Percentiles rank a stretch among this genome's conserved stretches.
These are phyloP conservation scores for Sitobion miscanthi DNA, from an alignment of 1,140 invertebrate species.

Conservation along the genomic window DNA sequence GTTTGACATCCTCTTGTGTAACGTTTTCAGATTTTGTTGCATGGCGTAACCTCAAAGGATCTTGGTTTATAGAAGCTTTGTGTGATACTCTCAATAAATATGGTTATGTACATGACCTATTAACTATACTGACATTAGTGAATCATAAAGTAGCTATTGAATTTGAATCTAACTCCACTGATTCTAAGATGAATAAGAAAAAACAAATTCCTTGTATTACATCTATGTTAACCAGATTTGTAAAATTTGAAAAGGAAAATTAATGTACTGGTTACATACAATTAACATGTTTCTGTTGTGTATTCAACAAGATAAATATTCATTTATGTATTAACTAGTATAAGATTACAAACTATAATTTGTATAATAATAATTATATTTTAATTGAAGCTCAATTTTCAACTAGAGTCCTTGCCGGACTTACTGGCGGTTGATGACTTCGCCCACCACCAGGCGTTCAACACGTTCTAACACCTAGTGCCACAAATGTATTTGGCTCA, in stretches of 20 bases:
- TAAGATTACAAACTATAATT: not conserved
- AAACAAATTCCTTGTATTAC: slow-evolving; percentile 96
- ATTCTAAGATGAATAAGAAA: slow-evolving; percentile 81
- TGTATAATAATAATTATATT: not conserved
- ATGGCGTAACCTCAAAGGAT: slow-evolving; percentile 90
- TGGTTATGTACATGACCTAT: slow-evolving; percentile 78
- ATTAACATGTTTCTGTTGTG: not conserved
- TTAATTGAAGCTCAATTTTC: not conserved
- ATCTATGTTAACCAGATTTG: slow-evolving; percentile 86
- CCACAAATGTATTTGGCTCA: too few species aligned
- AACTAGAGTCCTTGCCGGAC: too few species aligned
- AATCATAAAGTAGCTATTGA: slow-evolving; percentile 85
- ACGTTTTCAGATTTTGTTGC: slow-evolving; percentile 79
- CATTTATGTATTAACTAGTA: not conserved
- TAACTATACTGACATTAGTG: slow-evolving; percentile 89
- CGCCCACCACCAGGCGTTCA: too few species aligned
- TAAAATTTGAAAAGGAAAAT: slow-evolving; percentile 67
- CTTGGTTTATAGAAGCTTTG: slow-evolving; percentile 96
- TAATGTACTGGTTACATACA: not conserved
- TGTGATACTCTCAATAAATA: slow-evolving; percentile 77
- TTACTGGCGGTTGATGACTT: too few species aligned
- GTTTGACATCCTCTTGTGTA: not conserved
- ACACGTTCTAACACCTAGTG: too few species aligned
- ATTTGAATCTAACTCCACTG: slow-evolving; percentile 87
- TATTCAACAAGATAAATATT: not conserved